Conservation (phyloP, 2,113 vertebrate species). For the Platichthys stellatus region DNA sequence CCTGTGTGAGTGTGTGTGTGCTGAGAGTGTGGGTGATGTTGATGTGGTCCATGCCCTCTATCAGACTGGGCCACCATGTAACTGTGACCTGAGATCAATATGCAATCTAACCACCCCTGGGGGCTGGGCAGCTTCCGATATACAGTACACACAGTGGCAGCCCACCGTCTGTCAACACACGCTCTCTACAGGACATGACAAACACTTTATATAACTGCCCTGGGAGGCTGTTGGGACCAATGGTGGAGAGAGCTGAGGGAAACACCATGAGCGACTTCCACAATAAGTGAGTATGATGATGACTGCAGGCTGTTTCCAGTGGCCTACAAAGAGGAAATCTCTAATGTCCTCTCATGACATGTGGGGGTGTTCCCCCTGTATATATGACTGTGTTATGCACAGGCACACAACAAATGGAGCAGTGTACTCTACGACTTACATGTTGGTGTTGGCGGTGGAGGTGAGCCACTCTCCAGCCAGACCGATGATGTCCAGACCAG, state of each 20-base stretch:
- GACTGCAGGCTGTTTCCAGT: constrained; percentile 46
- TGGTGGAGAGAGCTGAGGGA: constrained; percentile 16
- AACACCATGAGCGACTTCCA: constrained; percentile 17
- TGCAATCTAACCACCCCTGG: constrained; percentile 77
- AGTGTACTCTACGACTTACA: constrained; percentile 84
- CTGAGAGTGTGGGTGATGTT: constrained; percentile 28
- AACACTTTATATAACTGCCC: constrained; percentile 73
- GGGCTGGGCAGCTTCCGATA: constrained; percentile 51
- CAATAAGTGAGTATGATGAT: constrained; percentile 21
- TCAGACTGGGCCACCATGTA: constrained; percentile 69
- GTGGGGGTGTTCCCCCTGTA: constrained; percentile 22
- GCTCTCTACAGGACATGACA: constrained; percentile 42
- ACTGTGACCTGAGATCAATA: constrained; percentile 78
- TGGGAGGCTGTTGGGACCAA: constrained; percentile 16
- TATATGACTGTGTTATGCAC: background rate
- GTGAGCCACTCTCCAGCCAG: constrained; percentile 98
- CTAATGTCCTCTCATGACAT: constrained; percentile 23
- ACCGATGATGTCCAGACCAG: constrained; percentile 95
- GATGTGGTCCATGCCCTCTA: constrained; percentile 65
- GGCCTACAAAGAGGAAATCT: constrained; percentile 45
- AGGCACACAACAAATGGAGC: background rate
- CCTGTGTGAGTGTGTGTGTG: background rate
- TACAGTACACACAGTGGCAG: constrained; percentile 37
- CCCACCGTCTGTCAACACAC: constrained; percentile 54
- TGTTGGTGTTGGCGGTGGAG: constrained; percentile 98